phyloP scores from a whole-genome alignment of 1,140 invertebrate species.

The Cepaea nemoralis region DNA sequence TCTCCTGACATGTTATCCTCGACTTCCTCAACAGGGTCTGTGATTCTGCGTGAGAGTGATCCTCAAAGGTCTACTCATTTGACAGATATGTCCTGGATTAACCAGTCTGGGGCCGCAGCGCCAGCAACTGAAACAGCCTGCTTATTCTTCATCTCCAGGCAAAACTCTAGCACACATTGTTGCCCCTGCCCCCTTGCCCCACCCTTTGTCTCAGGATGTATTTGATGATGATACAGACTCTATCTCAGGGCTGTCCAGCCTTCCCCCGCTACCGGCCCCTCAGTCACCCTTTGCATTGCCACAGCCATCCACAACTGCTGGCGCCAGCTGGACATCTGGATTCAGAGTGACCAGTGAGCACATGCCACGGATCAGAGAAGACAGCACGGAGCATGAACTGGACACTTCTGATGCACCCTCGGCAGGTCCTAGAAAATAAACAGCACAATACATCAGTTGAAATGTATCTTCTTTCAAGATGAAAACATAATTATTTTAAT shows the following conservation, averaged over 20 bases:
- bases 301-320: background rate
- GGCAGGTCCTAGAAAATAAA: background rate
- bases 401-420: slow-evolving; percentile 16
- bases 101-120: background rate
- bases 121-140: too few species aligned
- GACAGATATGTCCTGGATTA: background rate
- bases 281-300: background rate
- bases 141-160: background rate
- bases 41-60: background rate
- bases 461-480: too few species aligned
- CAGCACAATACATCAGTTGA: too few species aligned
- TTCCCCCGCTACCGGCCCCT: slow-evolving; percentile 12
- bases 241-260: slow-evolving; percentile 8
- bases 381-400: slow-evolving; percentile 28
- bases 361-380: slow-evolving; percentile 31
- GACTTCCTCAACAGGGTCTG: background rate
- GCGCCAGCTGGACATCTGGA: background rate
- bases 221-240: background rate
- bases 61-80: background rate
- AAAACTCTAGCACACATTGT: background rate
- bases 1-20: background rate
- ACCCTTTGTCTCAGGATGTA: background rate
- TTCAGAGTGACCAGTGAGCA: background rate
- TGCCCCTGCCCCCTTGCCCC: background rate
- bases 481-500: too few species aligned